A percentile compares a stretch with the other conserved stretches of the same genome.
Evolutionary conservation across 1,140 invertebrate species (phyloP).

Genomic region (Conopomorpha cramerella): DNA sequence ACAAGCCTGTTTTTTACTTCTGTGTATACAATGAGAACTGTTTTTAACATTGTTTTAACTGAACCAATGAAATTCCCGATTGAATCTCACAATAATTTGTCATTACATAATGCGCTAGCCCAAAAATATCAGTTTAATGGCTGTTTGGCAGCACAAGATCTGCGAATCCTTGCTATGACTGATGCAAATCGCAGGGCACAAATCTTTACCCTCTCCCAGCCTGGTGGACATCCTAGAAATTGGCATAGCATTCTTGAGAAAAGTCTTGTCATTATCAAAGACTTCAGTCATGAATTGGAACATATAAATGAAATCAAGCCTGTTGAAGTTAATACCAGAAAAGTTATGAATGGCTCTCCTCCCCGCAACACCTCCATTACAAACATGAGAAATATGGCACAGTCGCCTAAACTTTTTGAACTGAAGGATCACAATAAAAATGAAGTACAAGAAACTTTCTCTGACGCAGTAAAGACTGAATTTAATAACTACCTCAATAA

Average conservation of each 20-base stretch:
- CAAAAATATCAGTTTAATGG: constrained; percentile 68
- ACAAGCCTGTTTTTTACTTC: constrained; percentile 69
- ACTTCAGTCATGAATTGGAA: constrained; percentile 66
- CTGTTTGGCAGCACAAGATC: constrained; percentile 72
- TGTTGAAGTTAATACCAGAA: constrained; percentile 21
- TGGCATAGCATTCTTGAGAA: constrained; percentile 73
- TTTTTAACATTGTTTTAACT: constrained; percentile 72
- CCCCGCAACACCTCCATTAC: constrained; percentile 21
- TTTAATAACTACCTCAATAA: constrained; percentile 27
- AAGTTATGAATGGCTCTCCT: constrained; percentile 15
- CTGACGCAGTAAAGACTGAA: constrained; percentile 30
- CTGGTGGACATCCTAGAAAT: constrained; percentile 78
- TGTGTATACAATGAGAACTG: constrained; percentile 68
- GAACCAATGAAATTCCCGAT: constrained; percentile 68
- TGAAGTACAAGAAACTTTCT: constrained; percentile 38
- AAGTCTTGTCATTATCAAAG: constrained; percentile 63
- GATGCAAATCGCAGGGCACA: constrained; percentile 60
- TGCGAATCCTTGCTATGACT: constrained; percentile 65
- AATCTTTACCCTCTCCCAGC: constrained; percentile 74
- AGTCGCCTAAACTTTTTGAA: constrained; percentile 25
- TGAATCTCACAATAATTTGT: constrained; percentile 35
- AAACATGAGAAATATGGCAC: constrained; percentile 50
- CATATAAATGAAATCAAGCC: constrained; percentile 50
- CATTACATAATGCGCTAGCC: constrained; percentile 61
- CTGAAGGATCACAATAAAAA: constrained; percentile 30